phyloP scores from a whole-genome alignment of 2,888 invertebrate genomes.

The Xestobium rufovillosum region DNA sequence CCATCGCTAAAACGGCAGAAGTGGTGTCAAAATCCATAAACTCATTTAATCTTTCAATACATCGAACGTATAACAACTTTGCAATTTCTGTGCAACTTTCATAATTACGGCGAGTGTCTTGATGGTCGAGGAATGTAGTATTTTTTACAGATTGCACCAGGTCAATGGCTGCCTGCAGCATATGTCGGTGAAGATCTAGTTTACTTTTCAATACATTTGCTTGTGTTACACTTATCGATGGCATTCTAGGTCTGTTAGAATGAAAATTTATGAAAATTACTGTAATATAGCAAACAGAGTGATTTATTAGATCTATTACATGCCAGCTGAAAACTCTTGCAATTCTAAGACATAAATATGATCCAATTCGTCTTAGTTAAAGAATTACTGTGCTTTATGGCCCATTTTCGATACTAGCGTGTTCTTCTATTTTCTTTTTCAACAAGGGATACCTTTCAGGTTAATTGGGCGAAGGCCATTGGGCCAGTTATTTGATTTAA shows the following conservation, averaged over 20 bases:
- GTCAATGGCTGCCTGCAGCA: constrained; percentile 44
- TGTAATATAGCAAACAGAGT: no score
- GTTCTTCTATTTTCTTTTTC: no score
- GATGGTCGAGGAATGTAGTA: constrained; percentile 34
- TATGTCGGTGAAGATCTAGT: constrained; percentile 52
- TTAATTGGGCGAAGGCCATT: no score
- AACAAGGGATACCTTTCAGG: no score
- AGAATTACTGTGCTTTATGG: no score
- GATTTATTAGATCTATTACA: no score
- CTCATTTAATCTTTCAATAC: constrained; percentile 47
- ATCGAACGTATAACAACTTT: constrained; percentile 39
- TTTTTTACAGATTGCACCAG: constrained; percentile 40
- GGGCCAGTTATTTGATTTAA: no score
- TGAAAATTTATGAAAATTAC: constrained; percentile 6
- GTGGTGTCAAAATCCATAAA: constrained; percentile 51
- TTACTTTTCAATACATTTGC: constrained; percentile 47
- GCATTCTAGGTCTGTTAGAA: constrained; percentile 44
- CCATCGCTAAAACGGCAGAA: constrained; percentile 49
- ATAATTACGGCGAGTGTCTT: constrained; percentile 32
- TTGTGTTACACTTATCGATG: constrained; percentile 49
- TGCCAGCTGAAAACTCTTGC: no score
- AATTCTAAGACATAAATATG: no score
- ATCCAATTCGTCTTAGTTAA: no score
- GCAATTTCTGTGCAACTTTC: constrained; percentile 39
- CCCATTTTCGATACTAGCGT: no score